Evolutionary conservation across 2,113 vertebrate species (phyloP).

Genomic region (Petromus typicus): DNA sequence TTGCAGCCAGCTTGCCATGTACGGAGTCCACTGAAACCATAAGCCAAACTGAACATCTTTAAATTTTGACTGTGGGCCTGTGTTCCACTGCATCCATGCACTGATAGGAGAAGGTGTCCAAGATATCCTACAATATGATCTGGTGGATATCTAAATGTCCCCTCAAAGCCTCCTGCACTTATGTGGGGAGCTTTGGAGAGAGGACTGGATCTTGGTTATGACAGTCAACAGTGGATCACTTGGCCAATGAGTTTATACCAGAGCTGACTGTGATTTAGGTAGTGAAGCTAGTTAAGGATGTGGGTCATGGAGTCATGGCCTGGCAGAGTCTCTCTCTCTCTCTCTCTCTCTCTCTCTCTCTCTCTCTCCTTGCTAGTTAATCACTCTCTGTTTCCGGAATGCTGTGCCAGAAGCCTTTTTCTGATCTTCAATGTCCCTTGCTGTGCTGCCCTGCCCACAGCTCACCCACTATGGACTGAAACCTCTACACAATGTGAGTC

Average conservation of each 20-base stretch:
- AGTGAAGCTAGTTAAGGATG: neutral
- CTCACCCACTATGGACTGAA: neutral
- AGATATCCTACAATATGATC: neutral
- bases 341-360: no score
- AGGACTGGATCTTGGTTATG: neutral
- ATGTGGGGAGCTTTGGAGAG: neutral
- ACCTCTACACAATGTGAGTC: neutral
- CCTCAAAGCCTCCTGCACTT: neutral
- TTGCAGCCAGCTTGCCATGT: neutral
- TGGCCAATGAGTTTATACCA: neutral
- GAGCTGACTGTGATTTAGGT: neutral
- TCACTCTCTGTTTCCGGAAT: no score
- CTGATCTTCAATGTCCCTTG: neutral
- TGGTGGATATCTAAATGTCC: neutral
- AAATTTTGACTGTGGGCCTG: neutral
- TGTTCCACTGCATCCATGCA: neutral
- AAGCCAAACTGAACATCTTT: neutral
- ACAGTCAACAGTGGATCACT: neutral
- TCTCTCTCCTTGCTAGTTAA: neutral
- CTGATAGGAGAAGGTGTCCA: neutral
- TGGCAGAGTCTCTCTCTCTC: neutral
- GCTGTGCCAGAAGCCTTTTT: neutral
- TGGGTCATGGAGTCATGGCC: no score
- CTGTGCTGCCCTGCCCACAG: neutral
- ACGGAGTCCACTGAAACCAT: neutral